These are phyloP conservation scores for Phalacrocorax carbo DNA, from an alignment of 2,113 vertebrate species.

Conservation along the genomic window DNA sequence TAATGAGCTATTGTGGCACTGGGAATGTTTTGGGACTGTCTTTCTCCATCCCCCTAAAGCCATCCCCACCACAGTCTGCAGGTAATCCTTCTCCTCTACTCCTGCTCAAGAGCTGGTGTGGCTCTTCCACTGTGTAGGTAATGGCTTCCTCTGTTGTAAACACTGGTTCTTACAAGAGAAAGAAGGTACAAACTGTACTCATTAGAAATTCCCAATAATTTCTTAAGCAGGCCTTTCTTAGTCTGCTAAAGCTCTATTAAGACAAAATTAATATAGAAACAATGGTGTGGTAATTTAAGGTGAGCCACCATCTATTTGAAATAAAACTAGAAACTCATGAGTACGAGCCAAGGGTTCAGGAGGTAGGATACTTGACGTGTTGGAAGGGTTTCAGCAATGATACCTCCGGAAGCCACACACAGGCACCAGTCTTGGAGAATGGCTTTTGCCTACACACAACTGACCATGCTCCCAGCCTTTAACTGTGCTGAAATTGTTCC, in stretches of 20 bases:
- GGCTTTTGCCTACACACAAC: not conserved
- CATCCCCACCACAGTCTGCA: not conserved
- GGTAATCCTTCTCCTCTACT: not conserved
- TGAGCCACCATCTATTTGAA: not conserved
- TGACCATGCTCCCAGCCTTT: not conserved
- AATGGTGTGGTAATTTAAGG: not conserved
- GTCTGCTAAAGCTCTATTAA: not conserved
- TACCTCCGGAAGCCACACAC: not conserved
- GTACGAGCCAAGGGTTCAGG: not conserved
- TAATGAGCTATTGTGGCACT: not conserved
- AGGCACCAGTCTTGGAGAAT: not conserved
- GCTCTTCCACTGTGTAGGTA: not conserved
- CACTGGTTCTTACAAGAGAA: not conserved
- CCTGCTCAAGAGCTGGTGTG: not conserved
- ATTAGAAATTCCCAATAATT: not conserved
- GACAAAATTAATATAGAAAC: not conserved
- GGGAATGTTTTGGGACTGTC: not conserved
- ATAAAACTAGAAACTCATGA: not conserved
- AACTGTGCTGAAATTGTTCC: not conserved
- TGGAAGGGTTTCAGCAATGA: not conserved
- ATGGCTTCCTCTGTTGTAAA: not conserved
- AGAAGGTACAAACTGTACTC: not conserved
- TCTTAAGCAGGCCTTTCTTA: not conserved
- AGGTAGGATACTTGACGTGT: accelerated
- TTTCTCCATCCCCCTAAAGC: not conserved